These are phyloP conservation scores for Thamnaconus septentrionalis DNA, from an alignment of 2,113 vertebrate species.

Conservation along the genomic window DNA sequence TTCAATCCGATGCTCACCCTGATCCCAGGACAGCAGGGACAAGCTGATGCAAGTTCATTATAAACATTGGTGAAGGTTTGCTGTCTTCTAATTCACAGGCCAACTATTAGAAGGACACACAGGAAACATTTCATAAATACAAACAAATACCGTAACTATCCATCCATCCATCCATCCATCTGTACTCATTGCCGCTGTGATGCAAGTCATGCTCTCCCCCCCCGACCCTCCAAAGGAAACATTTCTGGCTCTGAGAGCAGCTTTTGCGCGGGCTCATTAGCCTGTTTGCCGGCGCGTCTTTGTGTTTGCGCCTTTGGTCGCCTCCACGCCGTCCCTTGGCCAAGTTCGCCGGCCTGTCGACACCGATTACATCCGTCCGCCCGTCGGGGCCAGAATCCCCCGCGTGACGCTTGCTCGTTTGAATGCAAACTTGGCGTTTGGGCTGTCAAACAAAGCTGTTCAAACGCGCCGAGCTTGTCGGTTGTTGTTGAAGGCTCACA, in stretches of 20 bases:
- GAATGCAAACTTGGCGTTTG: conserved; percentile 18
- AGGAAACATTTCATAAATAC: too few species aligned
- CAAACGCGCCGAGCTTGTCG: conserved; percentile 27
- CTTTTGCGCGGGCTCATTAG: conserved; percentile 30
- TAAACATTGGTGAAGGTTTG: conserved; percentile 6
- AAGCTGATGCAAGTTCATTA: too few species aligned
- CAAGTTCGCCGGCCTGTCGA: conserved; percentile 30
- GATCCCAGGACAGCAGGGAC: too few species aligned
- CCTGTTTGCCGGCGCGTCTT: conserved; percentile 55
- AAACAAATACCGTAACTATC: too few species aligned
- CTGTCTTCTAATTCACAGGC: too few species aligned
- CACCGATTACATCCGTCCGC: conserved; percentile 18
- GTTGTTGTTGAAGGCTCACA: conserved; percentile 19
- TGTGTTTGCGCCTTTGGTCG: not conserved
- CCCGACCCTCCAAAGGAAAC: too few species aligned
- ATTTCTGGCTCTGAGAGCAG: too few species aligned
- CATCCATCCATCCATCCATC: too few species aligned
- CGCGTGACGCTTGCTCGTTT: conserved; percentile 3
- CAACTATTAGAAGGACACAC: too few species aligned
- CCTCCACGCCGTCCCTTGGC: not conserved
- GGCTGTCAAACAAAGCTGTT: conserved; percentile 35
- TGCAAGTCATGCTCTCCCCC: too few species aligned
- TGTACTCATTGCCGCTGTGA: too few species aligned
- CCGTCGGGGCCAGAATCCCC: conserved; percentile 3
- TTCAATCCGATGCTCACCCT: too few species aligned